Conservation (phyloP, 2,797 vertebrate genomes). For the Urosaurus nigricauda region DNA sequence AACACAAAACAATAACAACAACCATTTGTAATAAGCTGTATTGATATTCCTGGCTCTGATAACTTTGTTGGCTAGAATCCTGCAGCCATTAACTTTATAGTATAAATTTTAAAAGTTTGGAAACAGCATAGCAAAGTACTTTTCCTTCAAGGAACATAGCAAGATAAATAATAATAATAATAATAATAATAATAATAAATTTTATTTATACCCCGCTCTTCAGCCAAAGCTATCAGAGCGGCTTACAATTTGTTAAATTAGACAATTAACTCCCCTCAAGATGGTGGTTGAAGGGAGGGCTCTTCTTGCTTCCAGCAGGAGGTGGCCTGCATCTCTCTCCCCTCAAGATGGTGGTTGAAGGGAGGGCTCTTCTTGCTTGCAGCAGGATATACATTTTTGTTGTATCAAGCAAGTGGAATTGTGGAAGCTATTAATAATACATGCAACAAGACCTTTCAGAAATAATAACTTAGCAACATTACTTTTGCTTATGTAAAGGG, state of each 20-base stretch:
- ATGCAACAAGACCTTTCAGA: neutral
- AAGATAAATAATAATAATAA: too few relatives aligned
- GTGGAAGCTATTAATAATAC: neutral
- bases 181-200: too few relatives aligned
- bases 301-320: too few relatives aligned
- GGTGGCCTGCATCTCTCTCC: too few relatives aligned
- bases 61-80: neutral
- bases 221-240: too few relatives aligned
- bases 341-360: too few relatives aligned
- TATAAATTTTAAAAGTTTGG: neutral
- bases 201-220: too few relatives aligned
- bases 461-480: neutral
- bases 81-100: neutral
- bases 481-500: neutral
- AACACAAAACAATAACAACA: too few relatives aligned
- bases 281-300: too few relatives aligned
- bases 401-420: neutral
- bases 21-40: neutral
- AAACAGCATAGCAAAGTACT: neutral
- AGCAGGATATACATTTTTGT: neutral
- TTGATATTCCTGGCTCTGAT: neutral
- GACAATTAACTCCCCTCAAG: too few relatives aligned
- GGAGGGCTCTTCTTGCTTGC: too few relatives aligned
- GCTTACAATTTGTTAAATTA: too few relatives aligned
- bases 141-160: neutral